Conservation (phyloP, 2,888 invertebrate genomes). For the Holacanthella duospinosa region DNA sequence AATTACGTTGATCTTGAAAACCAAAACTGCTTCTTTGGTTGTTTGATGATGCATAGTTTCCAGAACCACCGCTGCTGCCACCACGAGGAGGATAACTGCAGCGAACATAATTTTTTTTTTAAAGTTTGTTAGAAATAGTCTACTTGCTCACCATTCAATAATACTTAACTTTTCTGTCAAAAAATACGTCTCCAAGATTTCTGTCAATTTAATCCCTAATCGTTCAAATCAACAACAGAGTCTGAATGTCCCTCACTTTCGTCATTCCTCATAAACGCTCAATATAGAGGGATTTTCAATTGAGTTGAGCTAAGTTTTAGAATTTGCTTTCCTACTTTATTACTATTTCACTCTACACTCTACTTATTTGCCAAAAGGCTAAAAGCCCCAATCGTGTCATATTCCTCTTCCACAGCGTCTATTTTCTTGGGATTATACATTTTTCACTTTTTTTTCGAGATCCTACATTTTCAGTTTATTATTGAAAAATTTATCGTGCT, state of each 20-base stretch:
- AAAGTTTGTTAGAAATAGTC: too few species aligned
- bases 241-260: not conserved
- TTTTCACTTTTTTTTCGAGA: not conserved
- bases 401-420: too few species aligned
- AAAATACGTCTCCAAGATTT: not conserved
- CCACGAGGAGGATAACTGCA: conserved; percentile 1
- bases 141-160: too few species aligned
- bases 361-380: conserved; percentile 28
- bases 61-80: not conserved
- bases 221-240: not conserved
- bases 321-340: not conserved
- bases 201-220: conserved; percentile 5
- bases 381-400: conserved; percentile 10
- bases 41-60: not conserved
- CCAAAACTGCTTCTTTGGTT: not conserved
- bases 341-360: not conserved
- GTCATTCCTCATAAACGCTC: not conserved
- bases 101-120: too few species aligned
- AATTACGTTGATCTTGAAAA: not conserved
- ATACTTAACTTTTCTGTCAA: too few species aligned
- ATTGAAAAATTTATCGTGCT: too few species aligned
- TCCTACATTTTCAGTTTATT: not conserved
- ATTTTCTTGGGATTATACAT: not conserved
- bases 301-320: not conserved
- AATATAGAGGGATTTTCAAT: not conserved